Evolutionary conservation across 1,140 invertebrate genomes (phyloP).

Genomic region (Heterodera carotae): DNA sequence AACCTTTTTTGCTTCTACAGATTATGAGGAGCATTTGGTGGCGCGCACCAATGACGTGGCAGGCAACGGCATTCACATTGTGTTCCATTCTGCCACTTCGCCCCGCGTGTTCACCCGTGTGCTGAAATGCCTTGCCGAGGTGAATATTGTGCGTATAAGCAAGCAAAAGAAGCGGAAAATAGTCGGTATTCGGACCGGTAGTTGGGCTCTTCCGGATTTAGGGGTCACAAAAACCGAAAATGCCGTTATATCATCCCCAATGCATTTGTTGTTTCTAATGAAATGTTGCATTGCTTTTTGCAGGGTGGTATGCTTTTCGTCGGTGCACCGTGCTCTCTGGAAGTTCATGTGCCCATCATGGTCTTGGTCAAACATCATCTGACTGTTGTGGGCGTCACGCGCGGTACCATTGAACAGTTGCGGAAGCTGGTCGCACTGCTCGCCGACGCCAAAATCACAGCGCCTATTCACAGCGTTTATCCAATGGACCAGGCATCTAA

Average conservation of each 20-base stretch:
- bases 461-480: constrained; percentile 64
- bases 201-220: no score
- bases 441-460: constrained; percentile 60
- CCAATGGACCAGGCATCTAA: constrained; percentile 62
- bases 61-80: constrained; percentile 59
- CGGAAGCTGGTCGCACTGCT: constrained; percentile 73
- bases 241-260: no score
- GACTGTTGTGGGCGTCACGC: constrained; percentile 78
- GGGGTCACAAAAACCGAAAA: no score
- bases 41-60: constrained; percentile 66
- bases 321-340: constrained; percentile 78
- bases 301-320: constrained; percentile 85
- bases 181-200: no score
- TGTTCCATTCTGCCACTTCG: constrained; percentile 66
- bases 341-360: constrained; percentile 78
- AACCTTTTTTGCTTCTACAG: no score
- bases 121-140: constrained; percentile 62
- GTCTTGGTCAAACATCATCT: constrained; percentile 77
- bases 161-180: no score
- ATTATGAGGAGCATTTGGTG: constrained; percentile 65
- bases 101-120: constrained; percentile 64
- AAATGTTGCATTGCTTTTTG: no score
- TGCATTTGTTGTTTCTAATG: no score
- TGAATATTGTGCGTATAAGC: no score
- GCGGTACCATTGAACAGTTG: constrained; percentile 81